Evolutionary conservation across 2,113 vertebrate genomes (phyloP).

Genomic region (Verasper variegatus): DNA sequence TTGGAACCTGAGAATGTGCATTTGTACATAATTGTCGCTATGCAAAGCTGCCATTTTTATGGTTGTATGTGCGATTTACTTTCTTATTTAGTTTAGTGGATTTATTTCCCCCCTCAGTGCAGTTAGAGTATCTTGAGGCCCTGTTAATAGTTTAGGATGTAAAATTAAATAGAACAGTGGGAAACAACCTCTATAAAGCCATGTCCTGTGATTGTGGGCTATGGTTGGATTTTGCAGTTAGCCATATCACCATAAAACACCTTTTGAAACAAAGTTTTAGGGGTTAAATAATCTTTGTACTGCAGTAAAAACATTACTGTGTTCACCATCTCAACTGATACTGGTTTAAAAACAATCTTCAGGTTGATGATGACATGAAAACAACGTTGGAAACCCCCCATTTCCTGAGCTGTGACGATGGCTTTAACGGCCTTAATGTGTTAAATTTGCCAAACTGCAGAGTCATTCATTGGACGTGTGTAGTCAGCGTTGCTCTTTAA

Average conservation of each 20-base stretch:
- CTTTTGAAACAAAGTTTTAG: neutral
- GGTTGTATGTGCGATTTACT: slow-evolving; percentile 32
- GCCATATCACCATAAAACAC: slow-evolving; percentile 5
- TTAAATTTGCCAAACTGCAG: neutral
- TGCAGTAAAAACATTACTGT: neutral
- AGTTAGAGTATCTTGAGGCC: slow-evolving; percentile 11
- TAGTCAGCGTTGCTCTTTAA: slow-evolving; percentile 33
- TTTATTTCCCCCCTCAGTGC: neutral
- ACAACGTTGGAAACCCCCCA: neutral
- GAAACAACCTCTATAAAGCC: slow-evolving; percentile 27
- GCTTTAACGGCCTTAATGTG: neutral
- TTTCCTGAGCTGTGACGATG: neutral
- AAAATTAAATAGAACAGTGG: slow-evolving; percentile 13
- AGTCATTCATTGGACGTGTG: neutral
- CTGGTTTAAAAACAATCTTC: neutral
- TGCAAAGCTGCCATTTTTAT: slow-evolving; percentile 46
- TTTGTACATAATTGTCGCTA: slow-evolving; percentile 45
- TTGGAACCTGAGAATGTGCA: slow-evolving; percentile 38
- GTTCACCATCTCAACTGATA: too few species aligned
- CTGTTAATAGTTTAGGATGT: slow-evolving; percentile 1
- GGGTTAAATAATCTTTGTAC: neutral
- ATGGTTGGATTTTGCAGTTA: neutral
- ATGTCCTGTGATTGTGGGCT: slow-evolving; percentile 9
- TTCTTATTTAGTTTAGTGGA: slow-evolving; percentile 19
- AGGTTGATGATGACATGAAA: neutral